A percentile compares a stretch with the other conserved stretches of the same genome.
These are phyloP conservation scores for Ctenosaura bakeri DNA, from an alignment of 2,797 vertebrate genomes.

Conservation along the genomic window DNA sequence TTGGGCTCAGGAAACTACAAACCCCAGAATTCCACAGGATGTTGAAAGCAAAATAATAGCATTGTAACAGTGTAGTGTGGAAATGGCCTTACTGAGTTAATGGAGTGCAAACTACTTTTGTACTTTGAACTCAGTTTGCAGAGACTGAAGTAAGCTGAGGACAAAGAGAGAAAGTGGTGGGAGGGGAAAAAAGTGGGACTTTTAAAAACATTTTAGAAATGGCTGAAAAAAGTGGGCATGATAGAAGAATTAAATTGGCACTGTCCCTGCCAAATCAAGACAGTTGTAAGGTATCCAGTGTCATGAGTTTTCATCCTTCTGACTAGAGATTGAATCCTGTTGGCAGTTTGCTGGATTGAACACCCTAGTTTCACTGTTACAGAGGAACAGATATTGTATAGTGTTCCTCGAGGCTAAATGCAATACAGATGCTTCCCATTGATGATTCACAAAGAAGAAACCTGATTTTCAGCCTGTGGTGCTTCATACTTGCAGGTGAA, in stretches of 20 bases:
- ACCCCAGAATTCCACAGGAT: too few species aligned
- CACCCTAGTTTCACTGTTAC: constrained; percentile 8
- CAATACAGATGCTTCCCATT: constrained; percentile 56
- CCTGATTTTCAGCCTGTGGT: constrained; percentile 51
- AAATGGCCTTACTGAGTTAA: too few species aligned
- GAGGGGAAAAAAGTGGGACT: too few species aligned
- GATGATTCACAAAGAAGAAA: constrained; percentile 49
- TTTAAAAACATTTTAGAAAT: too few species aligned
- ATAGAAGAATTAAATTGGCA: background rate
- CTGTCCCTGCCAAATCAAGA: background rate
- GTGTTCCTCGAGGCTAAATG: constrained; percentile 62
- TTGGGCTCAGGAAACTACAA: too few species aligned
- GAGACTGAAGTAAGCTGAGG: too few species aligned
- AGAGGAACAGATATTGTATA: constrained; percentile 54
- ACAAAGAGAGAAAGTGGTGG: too few species aligned
- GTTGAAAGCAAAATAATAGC: too few species aligned
- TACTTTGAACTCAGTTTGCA: too few species aligned
- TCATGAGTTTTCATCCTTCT: constrained; percentile 31
- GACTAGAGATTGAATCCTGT: constrained; percentile 59
- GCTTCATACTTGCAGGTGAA: constrained; percentile 49
- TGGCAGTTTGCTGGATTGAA: constrained; percentile 16
- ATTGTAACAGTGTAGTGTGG: too few species aligned
- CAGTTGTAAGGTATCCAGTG: background rate
- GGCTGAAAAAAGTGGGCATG: too few species aligned
- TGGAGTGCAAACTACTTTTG: too few species aligned